Conservation (phyloP, 2,888 invertebrate genomes). For the Creontiades dilutus region DNA sequence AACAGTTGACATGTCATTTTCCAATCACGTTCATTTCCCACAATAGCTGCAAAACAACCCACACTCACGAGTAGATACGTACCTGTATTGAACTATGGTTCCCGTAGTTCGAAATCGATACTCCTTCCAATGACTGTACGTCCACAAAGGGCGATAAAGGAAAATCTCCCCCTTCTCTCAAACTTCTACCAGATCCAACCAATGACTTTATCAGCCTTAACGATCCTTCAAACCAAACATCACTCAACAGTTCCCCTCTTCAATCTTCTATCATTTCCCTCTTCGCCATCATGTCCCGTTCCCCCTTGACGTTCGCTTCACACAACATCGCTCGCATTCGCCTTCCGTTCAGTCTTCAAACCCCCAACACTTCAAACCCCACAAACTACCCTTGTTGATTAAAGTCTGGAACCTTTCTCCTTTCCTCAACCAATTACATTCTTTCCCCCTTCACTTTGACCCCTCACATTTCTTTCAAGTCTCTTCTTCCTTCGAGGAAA, state of each 20-base stretch:
- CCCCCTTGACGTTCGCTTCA: not conserved
- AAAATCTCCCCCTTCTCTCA: not conserved
- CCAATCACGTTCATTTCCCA: too few relatives aligned
- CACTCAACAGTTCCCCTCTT: constrained; percentile 25
- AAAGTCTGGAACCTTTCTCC: constrained; percentile 5
- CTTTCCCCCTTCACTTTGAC: not conserved
- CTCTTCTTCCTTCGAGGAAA: not conserved
- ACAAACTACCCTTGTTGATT: constrained; percentile 1
- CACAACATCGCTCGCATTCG: not conserved
- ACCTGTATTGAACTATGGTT: too few relatives aligned
- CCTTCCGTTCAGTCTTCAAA: not conserved
- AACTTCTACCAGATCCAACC: constrained; percentile 38
- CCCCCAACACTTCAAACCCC: not conserved
- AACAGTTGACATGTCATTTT: too few relatives aligned
- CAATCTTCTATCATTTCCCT: constrained; percentile 39
- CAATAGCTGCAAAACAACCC: too few relatives aligned
- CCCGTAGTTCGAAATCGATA: not conserved
- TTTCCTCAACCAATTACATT: not conserved
- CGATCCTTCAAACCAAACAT: constrained; percentile 37
- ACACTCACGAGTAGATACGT: not conserved
- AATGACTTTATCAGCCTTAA: constrained; percentile 48
- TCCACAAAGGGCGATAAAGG: constrained; percentile 20
- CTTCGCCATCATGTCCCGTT: not conserved
- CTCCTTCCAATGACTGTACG: constrained; percentile 7
- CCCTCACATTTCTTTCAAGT: not conserved